Base-by-base conservation (phyloP, 2,888 invertebrate genomes). In the Thymelicus lineola region DNA sequence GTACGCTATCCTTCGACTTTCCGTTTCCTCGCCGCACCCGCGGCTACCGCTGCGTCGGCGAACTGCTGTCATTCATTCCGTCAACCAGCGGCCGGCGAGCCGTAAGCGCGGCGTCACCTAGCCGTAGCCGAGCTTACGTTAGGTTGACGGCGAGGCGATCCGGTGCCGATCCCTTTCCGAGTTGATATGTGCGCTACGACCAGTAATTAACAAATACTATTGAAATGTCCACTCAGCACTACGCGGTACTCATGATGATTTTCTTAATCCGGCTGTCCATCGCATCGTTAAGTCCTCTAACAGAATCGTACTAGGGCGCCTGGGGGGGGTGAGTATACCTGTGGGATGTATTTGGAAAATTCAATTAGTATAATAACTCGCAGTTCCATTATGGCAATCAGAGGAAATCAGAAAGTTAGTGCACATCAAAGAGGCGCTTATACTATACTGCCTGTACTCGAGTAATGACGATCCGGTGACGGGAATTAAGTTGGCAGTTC, bases 361-460 rank as follows among this genome's bases (percentile, higher is more conserved):
- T 91, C 89, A 91, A 92, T 92, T 91, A 91, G 88, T 84, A 86
- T 91, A 91, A 90, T 91, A 91, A 90, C 89, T 86, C 84, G 86
- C 87, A 86, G 88, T 86, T 88, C 90, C 91, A 90, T 91, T 90
- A 91, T 86, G 82, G 83, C 90, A 90, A 91, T 91, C 90, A 90
- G 90, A 69, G 90, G 89, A 88, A 89, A 88, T 84, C 87, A 86
- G 85, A 88, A 91, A 90, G 89, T 90, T 90, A 87, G 89, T 82
- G 85, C 81, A 90, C 88, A 88, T 90, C 90, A 90, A 91, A 91
- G 90, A 86, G 84, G 83, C 88, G 88, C 85, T 90, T 87, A 14
- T 14, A 89, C 87, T 87, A 14, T 14, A 89, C 87, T 87, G 88
- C 83, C 82, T 80, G 80, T 80, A 74, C 69, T 46, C 68, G 73